phyloP scores from a whole-genome alignment of 1,140 invertebrate genomes.

The Drosophila ananassae region DNA sequence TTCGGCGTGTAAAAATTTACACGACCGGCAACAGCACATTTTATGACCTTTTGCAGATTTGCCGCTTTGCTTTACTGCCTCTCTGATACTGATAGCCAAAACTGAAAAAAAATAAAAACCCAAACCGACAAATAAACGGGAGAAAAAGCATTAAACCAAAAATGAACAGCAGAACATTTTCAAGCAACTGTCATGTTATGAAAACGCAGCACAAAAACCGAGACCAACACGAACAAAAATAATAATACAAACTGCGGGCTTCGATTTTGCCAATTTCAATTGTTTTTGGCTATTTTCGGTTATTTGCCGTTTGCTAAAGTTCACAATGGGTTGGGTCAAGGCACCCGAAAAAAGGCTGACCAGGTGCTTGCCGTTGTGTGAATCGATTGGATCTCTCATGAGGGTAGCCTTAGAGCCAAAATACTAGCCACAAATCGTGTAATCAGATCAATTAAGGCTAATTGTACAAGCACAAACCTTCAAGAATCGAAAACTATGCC shows the following conservation, averaged over 20 bases:
- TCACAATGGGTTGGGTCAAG: constrained; percentile 73
- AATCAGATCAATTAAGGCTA: constrained; percentile 75
- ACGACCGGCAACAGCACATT: constrained; percentile 79
- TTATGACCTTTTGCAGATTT: constrained; percentile 78
- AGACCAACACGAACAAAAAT: constrained; percentile 22
- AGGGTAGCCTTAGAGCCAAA: constrained; percentile 13
- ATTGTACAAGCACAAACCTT: constrained; percentile 14
- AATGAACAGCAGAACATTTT: constrained; percentile 33
- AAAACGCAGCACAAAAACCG: constrained; percentile 54
- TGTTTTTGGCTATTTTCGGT: constrained; percentile 46
- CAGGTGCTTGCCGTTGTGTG: constrained; percentile 60
- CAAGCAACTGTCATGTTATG: constrained; percentile 64
- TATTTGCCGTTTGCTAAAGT: constrained; percentile 53
- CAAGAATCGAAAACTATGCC: neutral
- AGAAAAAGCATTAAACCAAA: constrained; percentile 5
- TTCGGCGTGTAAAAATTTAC: constrained; percentile 76
- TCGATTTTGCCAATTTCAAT: constrained; percentile 61
- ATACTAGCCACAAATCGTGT: constrained; percentile 38
- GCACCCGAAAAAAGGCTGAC: constrained; percentile 52
- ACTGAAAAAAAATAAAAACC: constrained; percentile 9
- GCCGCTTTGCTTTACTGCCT: constrained; percentile 43
- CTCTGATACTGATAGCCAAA: constrained; percentile 74
- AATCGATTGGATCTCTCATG: constrained; percentile 59
- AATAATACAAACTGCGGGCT: constrained; percentile 64
- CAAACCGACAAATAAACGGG: constrained; percentile 4